Base-by-base conservation (phyloP, 2,113 vertebrate species). In the Manacus vitellinus region DNA sequence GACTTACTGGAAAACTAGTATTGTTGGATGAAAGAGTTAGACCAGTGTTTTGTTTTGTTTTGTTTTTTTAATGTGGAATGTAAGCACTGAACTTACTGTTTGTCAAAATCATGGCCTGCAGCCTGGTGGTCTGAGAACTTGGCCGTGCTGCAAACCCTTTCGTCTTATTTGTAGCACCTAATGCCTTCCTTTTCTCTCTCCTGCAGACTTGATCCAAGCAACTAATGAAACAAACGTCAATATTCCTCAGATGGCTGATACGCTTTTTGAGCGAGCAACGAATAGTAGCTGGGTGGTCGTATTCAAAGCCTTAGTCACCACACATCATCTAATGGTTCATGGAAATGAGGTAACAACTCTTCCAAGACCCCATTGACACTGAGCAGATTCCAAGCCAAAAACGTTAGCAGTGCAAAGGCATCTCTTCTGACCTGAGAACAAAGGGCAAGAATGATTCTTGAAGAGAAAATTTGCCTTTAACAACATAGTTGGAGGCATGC, bases 201-300 rank as follows among this genome's bases (percentile, higher is more conserved):
- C 92, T 87, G 52, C 97, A 99, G 99, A 99, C 97, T 97, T 99
- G 97, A 99, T 99, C 98, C 99, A 99, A 96, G 99, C 99, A 95
- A 99, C 99, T 93, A 99, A 99, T 75, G 99, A 99, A 98, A 99
- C 99, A 97, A 99, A 99, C 15, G 99, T 99, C 91, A 99, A 99
- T 96, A 99, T 99, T 97, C 99, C 99, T 92, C 99, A 99, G 95
- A 99, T 99, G 99, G 99, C 99, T 1, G 99, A 99, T 97, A 99
- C 99, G 0, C 98, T 99, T 95, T 99, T 99, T 95, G 99, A 99
- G 95, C 97, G 99, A 97, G 99, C 99, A 81, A 99, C 99, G 11
- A 99, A 99, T 95, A 99, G 99, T 96, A 99, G 99, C 98, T 99
- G 99, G 99, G 99, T 99, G 97, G 99, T 99, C 4, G 99, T 99